Percentiles rank a stretch among this genome's conserved stretches.
Conservation (phyloP, 2,797 vertebrate genomes). For the Sus cebifrons region DNA sequence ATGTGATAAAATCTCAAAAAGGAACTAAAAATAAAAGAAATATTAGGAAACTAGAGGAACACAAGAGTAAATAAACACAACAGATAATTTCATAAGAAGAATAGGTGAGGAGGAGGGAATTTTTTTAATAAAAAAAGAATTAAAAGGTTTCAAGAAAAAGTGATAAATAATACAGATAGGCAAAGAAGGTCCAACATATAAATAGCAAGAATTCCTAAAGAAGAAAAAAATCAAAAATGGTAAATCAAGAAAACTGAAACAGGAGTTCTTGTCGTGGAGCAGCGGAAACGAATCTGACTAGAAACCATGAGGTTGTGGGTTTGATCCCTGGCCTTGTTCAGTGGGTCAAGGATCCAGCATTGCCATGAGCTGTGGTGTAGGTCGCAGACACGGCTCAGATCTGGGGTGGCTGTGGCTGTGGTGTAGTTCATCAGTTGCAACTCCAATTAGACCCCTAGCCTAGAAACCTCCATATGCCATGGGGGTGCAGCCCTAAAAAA, state of each 20-base stretch:
- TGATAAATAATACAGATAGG: neutral
- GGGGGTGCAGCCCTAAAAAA: neutral
- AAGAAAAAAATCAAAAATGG: neutral
- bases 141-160: neutral
- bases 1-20: slow-evolving; percentile 17
- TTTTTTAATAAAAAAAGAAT: neutral
- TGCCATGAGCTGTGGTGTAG: no score
- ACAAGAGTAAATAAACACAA: neutral
- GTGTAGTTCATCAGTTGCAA: no score
- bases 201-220: neutral
- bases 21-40: slow-evolving; percentile 29
- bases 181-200: slow-evolving; percentile 55
- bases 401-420: no score
- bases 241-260: slow-evolving; percentile 31
- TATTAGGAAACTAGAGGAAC: neutral
- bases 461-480: no score
- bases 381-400: no score
- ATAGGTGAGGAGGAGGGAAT: neutral
- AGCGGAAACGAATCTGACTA: no score
- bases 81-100: neutral
- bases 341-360: no score
- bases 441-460: no score
- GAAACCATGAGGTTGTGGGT: no score
- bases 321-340: no score
- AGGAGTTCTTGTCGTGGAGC: no score